Percentiles rank a stretch among this genome's conserved stretches.
phyloP scores from a whole-genome alignment of 1,140 invertebrate species.

The Theocolax elegans region DNA sequence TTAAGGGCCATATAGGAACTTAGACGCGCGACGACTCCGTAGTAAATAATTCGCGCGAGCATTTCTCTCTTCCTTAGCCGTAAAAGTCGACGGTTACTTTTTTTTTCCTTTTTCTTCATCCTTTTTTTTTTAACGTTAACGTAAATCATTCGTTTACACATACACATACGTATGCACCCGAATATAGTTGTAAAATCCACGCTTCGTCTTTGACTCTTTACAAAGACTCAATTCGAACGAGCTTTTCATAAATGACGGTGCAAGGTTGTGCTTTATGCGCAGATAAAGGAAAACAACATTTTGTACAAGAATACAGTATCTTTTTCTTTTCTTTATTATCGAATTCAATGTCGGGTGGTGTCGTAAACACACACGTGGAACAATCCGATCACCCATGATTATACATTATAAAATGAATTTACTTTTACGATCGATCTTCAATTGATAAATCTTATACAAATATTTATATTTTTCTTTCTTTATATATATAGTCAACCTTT shows the following conservation, averaged over 20 bases:
- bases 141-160: conserved; percentile 55
- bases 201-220: background rate
- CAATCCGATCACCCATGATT: background rate
- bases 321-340: conserved; percentile 52
- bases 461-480: background rate
- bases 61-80: conserved; percentile 51
- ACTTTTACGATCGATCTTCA: too few relatives aligned
- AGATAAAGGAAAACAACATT: background rate
- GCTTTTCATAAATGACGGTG: too few relatives aligned
- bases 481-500: background rate
- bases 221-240: background rate
- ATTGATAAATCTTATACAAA: conserved; percentile 8
- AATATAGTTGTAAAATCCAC: conserved; percentile 52
- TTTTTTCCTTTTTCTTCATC: too few relatives aligned
- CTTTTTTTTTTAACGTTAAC: conserved; percentile 51
- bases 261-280: too few relatives aligned
- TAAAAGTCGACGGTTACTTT: conserved; percentile 52
- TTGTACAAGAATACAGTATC: conserved; percentile 58
- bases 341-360: too few relatives aligned
- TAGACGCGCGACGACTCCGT: conserved; percentile 45
- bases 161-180: too few relatives aligned
- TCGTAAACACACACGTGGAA: background rate
- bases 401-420: too few relatives aligned
- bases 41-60: conserved; percentile 60
- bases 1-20: conserved; percentile 36